These are phyloP conservation scores for Epinotia brunnichana DNA, from an alignment of 2,888 invertebrate genomes.

Conservation along the genomic window DNA sequence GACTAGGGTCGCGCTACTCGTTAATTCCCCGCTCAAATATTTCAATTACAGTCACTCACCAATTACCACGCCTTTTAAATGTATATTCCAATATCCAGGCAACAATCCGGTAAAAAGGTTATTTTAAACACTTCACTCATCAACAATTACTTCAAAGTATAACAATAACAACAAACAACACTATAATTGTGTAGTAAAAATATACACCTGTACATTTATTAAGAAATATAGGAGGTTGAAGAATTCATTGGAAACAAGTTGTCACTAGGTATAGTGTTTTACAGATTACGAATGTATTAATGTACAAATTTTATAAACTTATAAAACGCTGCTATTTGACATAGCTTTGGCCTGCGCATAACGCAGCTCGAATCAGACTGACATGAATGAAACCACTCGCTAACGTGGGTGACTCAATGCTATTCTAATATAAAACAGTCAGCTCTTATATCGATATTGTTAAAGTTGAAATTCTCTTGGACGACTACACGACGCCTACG, in stretches of 20 bases:
- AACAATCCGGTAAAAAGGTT: constrained; percentile 6
- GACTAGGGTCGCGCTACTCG: neutral
- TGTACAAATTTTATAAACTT: neutral
- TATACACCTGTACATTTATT: neutral
- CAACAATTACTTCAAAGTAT: constrained; percentile 1
- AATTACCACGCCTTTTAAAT: constrained; percentile 20
- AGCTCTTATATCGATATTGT: neutral
- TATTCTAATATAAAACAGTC: constrained; percentile 18
- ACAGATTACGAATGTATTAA: neutral
- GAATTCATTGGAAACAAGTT: neutral
- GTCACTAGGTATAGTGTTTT: neutral
- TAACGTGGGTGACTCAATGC: constrained; percentile 28
- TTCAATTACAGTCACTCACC: constrained; percentile 15
- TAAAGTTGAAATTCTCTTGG: constrained; percentile 10
- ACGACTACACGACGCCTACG: constrained; percentile 6
- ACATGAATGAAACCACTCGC: constrained; percentile 33
- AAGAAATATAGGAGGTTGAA: too few species aligned
- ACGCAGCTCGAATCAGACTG: constrained; percentile 25
- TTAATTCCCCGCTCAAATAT: constrained; percentile 17
- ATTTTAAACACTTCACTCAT: constrained; percentile 15
- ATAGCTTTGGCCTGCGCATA: constrained; percentile 18
- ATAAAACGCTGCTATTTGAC: neutral
- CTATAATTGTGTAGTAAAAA: constrained; percentile 3
- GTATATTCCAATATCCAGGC: constrained; percentile 8
- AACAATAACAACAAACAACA: constrained; percentile 27